Percentiles rank a stretch among this genome's conserved stretches.
These are phyloP conservation scores for Sarcophaga peregrina DNA, from an alignment of 1,140 invertebrate species.

Conservation along the genomic window DNA sequence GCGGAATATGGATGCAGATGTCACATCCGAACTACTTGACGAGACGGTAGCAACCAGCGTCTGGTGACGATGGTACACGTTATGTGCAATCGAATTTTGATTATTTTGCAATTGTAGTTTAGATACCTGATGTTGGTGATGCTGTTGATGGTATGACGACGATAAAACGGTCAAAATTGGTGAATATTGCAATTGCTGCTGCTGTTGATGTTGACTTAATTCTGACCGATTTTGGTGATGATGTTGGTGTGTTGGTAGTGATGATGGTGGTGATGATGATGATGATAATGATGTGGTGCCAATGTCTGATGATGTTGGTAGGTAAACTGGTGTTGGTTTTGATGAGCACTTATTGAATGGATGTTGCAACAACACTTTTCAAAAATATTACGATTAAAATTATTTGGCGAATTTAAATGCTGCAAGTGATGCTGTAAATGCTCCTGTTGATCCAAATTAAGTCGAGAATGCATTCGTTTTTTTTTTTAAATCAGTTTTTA, in stretches of 20 bases:
- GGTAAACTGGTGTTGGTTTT: slow-evolving; percentile 42
- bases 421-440: slow-evolving; percentile 57
- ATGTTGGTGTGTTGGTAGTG: slow-evolving; percentile 39
- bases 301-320: slow-evolving; percentile 39
- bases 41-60: slow-evolving; percentile 29
- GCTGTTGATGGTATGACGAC: not conserved
- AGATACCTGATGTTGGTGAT: not conserved
- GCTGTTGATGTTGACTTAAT: slow-evolving; percentile 42
- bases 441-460: slow-evolving; percentile 54
- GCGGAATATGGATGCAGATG: slow-evolving; percentile 43
- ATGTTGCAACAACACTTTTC: slow-evolving; percentile 62
- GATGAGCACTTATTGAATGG: slow-evolving; percentile 41
- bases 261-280: slow-evolving; percentile 44
- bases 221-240: slow-evolving; percentile 43
- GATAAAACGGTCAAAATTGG: slow-evolving; percentile 9
- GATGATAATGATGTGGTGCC: slow-evolving; percentile 31
- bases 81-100: slow-evolving; percentile 10
- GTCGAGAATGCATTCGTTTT: slow-evolving; percentile 65
- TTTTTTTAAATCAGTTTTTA: slow-evolving; percentile 3
- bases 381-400: slow-evolving; percentile 49
- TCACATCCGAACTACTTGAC: slow-evolving; percentile 30
- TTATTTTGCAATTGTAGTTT: not conserved
- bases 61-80: slow-evolving; percentile 29
- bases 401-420: slow-evolving; percentile 44
- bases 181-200: not conserved